A percentile compares a stretch with the other conserved stretches of the same genome.
phyloP scores from a whole-genome alignment of 2,113 vertebrate species.

The Acanthisitta chloris region DNA sequence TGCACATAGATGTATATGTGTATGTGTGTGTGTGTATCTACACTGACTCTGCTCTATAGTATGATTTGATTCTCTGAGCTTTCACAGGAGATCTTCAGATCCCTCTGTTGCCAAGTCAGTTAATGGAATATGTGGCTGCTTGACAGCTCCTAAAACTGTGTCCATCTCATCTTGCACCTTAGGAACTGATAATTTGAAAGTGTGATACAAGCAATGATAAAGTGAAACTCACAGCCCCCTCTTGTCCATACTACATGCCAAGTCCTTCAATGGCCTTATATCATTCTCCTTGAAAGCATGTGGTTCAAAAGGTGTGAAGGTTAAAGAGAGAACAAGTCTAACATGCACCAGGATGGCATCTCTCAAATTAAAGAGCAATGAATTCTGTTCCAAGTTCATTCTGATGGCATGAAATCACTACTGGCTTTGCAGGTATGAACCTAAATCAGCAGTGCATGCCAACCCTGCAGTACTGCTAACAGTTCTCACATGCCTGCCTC shows the following conservation, averaged over 20 bases:
- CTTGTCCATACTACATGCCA: background rate
- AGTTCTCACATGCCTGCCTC: background rate
- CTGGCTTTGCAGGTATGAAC: background rate
- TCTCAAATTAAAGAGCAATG: background rate
- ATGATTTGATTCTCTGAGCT: background rate
- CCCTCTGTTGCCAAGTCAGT: background rate
- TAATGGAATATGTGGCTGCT: background rate
- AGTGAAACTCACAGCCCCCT: background rate
- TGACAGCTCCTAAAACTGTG: background rate
- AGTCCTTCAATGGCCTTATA: background rate
- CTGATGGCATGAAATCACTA: background rate
- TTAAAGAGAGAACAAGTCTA: background rate
- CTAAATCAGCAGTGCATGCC: background rate
- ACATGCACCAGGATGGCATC: background rate
- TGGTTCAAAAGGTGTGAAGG: background rate
- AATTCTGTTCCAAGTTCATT: background rate
- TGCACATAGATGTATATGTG: fast-evolving
- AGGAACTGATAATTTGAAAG: background rate
- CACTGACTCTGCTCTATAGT: background rate
- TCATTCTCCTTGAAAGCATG: background rate
- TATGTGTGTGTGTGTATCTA: background rate
- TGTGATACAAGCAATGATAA: background rate
- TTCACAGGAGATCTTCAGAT: background rate
- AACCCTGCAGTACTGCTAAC: background rate
- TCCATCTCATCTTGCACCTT: background rate